Conservation (phyloP, 2,113 vertebrate species). For the Tauraco erythrolophus region DNA sequence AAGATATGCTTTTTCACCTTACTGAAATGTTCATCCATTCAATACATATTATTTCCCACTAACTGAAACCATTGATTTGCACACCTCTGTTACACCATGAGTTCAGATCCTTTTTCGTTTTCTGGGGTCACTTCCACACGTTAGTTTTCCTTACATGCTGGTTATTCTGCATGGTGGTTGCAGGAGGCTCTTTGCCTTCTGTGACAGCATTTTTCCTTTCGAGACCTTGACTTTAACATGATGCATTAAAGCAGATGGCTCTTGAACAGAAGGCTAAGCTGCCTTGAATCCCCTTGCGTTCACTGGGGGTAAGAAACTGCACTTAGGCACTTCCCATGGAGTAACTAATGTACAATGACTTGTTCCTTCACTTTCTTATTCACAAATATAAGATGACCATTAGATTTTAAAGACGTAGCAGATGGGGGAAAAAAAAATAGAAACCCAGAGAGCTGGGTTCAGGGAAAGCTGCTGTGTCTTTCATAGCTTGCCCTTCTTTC, state of each 20-base stretch:
- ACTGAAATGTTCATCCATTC: neutral
- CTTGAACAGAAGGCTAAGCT: constrained; percentile 53
- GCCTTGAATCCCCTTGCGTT: constrained; percentile 15
- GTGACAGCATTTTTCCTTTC: constrained; percentile 30
- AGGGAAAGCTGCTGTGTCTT: neutral
- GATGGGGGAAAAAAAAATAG: neutral
- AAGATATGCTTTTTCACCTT: neutral
- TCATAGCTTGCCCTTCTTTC: neutral
- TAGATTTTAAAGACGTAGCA: constrained; percentile 47
- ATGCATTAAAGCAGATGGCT: constrained; percentile 60
- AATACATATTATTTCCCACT: neutral
- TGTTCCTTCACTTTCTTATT: constrained; percentile 28
- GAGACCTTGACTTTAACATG: constrained; percentile 39
- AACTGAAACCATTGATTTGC: neutral
- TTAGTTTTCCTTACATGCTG: neutral
- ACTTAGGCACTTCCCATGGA: constrained; percentile 51
- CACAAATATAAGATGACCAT: constrained; percentile 36
- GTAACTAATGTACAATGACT: constrained; percentile 62
- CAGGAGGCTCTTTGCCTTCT: neutral
- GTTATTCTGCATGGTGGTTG: neutral
- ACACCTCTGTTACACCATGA: neutral
- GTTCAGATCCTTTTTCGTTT: neutral
- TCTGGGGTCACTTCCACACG: neutral
- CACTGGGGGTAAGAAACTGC: constrained; percentile 21
- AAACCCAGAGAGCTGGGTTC: neutral